Conservation (phyloP, 1,140 invertebrate genomes). For the Phenacoccus solenopsis region DNA sequence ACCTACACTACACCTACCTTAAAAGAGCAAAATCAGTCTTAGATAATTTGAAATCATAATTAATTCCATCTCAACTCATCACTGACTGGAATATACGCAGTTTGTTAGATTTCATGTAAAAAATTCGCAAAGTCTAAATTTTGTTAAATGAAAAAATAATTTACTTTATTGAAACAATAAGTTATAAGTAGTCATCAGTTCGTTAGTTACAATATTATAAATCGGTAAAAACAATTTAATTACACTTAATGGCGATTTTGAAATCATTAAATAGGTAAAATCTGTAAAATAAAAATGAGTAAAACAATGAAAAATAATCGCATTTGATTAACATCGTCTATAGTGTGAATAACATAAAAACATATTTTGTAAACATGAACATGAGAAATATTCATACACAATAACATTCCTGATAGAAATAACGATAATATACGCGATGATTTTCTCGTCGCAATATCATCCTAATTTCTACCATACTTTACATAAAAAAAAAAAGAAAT, state of each 20-base stretch:
- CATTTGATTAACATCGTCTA: neutral
- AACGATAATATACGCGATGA: neutral
- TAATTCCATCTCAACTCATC: too few relatives aligned
- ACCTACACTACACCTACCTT: too few relatives aligned
- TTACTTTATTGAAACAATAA: slow-evolving; percentile 15
- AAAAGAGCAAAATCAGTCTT: too few relatives aligned
- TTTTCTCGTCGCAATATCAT: neutral
- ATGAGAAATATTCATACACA: neutral
- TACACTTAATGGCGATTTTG: slow-evolving; percentile 13
- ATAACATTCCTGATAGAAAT: neutral
- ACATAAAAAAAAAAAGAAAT: neutral
- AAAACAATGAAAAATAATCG: neutral
- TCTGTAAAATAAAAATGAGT: slow-evolving; percentile 3
- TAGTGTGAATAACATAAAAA: neutral
- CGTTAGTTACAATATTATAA: slow-evolving; percentile 17
- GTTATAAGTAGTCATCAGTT: slow-evolving; percentile 16
- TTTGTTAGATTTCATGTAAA: too few relatives aligned
- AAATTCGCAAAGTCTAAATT: too few relatives aligned
- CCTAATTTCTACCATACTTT: neutral
- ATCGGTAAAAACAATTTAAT: slow-evolving; percentile 16
- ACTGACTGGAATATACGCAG: too few relatives aligned
- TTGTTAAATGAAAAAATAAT: slow-evolving; percentile 18
- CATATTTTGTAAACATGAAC: neutral
- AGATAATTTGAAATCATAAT: too few relatives aligned
- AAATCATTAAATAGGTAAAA: slow-evolving; percentile 9